Evolutionary conservation across 2,888 invertebrate species (phyloP), one percentile per base, ranked within the genome.

Genomic region (Brenthis hecate): DNA sequence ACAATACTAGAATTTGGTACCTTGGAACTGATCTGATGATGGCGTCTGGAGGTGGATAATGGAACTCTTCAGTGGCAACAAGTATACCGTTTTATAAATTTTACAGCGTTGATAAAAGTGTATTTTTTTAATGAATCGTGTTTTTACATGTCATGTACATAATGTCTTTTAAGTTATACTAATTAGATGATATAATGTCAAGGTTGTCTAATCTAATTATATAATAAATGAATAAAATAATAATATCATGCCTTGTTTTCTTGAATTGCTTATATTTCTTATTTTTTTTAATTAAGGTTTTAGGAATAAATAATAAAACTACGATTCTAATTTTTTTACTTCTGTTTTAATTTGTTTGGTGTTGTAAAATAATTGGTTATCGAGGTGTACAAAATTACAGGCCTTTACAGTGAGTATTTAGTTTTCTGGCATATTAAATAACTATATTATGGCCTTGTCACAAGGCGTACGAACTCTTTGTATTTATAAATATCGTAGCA

Each of bases 371-470:
- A 89, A 87, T 86, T 85, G 86, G 87, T 83, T 87, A 86, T 87
- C 84, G 83, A 85, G 81, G 88, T 91, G 92, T 91, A 91, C 86
- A 91, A 91, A 92, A 91, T 89, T 90, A 88, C 91, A 90, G 88
- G 87, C 85, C 82, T 87, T 88, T 89, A 89, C 82, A 88, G 80
- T 85, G 85, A 81, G 78, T 85, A 87, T 83, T 81, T 85, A 84
- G 8, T 82, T 83, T 84, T 85, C 83, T 85, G 88, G 82, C 86
- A 81, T 81, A 78, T 85, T 82, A 80, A 79, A 79, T 81, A 78
- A 81, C 76, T 83, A 82, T 79, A 80, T 77, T 69, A 73, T 77
- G 76, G 74, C 77, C 80, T 82, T 80, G 73, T 81, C 80, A 84
- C 74, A 80, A 81, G 78, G 80, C 81, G 79, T 82, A 83, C 79